phyloP scores from a whole-genome alignment of 2,797 vertebrate genomes.

The Molothrus ater region DNA sequence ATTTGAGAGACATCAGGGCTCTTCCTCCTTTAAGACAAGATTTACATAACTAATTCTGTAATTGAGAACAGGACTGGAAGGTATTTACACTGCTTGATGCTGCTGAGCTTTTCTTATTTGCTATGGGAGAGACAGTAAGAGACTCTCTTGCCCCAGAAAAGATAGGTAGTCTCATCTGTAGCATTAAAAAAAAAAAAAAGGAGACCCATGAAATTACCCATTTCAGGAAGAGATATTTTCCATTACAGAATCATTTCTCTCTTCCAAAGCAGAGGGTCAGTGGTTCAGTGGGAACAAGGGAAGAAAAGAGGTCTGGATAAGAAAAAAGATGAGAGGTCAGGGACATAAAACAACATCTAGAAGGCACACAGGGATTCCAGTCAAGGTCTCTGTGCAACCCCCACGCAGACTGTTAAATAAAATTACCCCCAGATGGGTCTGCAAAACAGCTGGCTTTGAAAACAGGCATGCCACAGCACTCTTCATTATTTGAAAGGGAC shows the following conservation, averaged over 20 bases:
- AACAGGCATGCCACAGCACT: not conserved
- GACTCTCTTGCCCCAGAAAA: constrained; percentile 2
- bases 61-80: constrained; percentile 38
- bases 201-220: not conserved
- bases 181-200: not conserved
- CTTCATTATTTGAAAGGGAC: not conserved
- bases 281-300: not conserved
- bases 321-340: constrained; percentile 8
- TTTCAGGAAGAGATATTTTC: not conserved
- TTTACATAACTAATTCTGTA: constrained; percentile 61
- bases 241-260: not conserved
- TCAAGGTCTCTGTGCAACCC: constrained; percentile 1
- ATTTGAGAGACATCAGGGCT: constrained; percentile 29
- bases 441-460: constrained; percentile 32
- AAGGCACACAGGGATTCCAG: not conserved
- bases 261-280: not conserved
- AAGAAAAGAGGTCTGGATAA: not conserved
- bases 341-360: constrained; percentile 12
- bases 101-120: constrained; percentile 22
- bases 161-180: not conserved
- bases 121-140: not conserved
- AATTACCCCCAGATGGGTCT: constrained; percentile 33
- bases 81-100: constrained; percentile 30
- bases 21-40: constrained; percentile 39
- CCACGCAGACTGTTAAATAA: not conserved